These are phyloP conservation scores for Tyria jacobaeae DNA, from an alignment of 2,888 invertebrate species.

Conservation along the genomic window DNA sequence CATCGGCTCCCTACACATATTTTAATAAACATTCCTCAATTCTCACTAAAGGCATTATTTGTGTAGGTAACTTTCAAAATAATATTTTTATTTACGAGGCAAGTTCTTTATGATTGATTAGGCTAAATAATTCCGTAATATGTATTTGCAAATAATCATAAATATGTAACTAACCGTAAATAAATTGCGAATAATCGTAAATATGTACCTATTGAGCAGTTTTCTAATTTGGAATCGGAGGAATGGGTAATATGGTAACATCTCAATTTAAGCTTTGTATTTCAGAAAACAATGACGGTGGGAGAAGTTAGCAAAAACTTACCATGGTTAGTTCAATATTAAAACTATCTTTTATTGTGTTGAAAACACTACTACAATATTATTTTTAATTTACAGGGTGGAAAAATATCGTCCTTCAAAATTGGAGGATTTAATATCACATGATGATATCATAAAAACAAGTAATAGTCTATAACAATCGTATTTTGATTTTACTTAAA, in stretches of 20 bases:
- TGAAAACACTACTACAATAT: conserved; percentile 1
- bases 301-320: conserved; percentile 82
- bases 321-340: conserved; percentile 83
- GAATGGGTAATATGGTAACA: background rate
- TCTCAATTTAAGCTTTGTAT: background rate
- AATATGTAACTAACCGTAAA: too few species aligned
- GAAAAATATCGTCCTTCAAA: conserved; percentile 98
- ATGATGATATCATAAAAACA: conserved; percentile 98
- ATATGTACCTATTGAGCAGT: background rate
- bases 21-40: too few species aligned
- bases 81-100: too few species aligned
- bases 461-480: conserved; percentile 87
- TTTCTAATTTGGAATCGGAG: background rate
- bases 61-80: too few species aligned
- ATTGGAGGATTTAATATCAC: conserved; percentile 97
- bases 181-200: too few species aligned
- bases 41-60: too few species aligned
- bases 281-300: conserved; percentile 66
- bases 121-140: too few species aligned
- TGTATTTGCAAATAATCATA: too few species aligned
- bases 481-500: background rate
- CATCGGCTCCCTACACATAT: too few species aligned
- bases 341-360: background rate
- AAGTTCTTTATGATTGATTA: too few species aligned
- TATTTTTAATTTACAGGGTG: conserved; percentile 90